These are phyloP conservation scores for Hoplodrina blanda DNA, from an alignment of 2,888 invertebrate species.

Conservation along the genomic window DNA sequence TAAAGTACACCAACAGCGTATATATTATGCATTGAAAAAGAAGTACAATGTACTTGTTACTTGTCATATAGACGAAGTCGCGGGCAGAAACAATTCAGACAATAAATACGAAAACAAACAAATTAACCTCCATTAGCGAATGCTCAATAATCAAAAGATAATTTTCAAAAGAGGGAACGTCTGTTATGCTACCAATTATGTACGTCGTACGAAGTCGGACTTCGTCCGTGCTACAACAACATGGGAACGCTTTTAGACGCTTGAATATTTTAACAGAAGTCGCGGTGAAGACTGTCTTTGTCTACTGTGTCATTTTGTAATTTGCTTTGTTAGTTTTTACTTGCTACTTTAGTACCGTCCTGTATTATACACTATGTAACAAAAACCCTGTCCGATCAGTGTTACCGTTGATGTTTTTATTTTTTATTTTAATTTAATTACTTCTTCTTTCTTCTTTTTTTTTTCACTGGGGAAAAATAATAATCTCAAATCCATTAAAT, in stretches of 20 bases:
- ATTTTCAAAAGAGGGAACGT: slow-evolving; percentile 32
- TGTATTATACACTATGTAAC: too few relatives aligned
- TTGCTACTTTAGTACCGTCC: background rate
- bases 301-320: slow-evolving; percentile 22
- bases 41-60: too few relatives aligned
- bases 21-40: too few relatives aligned
- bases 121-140: slow-evolving; percentile 28
- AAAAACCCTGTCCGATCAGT: too few relatives aligned
- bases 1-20: too few relatives aligned
- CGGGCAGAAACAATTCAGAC: background rate
- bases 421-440: too few relatives aligned
- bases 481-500: too few relatives aligned
- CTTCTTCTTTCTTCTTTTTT: too few relatives aligned
- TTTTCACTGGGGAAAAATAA: too few relatives aligned
- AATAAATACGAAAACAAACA: slow-evolving; percentile 13
- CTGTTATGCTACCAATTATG: slow-evolving; percentile 63
- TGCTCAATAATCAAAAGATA: slow-evolving; percentile 40
- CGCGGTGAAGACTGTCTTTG: slow-evolving; percentile 39
- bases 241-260: slow-evolving; percentile 69
- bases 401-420: too few relatives aligned
- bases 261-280: slow-evolving; percentile 71
- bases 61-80: too few relatives aligned
- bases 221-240: slow-evolving; percentile 59
- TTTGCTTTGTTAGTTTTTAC: slow-evolving; percentile 16
- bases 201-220: slow-evolving; percentile 57